phyloP scores from a whole-genome alignment of 2,113 vertebrate species.

The Oriolus oriolus region DNA sequence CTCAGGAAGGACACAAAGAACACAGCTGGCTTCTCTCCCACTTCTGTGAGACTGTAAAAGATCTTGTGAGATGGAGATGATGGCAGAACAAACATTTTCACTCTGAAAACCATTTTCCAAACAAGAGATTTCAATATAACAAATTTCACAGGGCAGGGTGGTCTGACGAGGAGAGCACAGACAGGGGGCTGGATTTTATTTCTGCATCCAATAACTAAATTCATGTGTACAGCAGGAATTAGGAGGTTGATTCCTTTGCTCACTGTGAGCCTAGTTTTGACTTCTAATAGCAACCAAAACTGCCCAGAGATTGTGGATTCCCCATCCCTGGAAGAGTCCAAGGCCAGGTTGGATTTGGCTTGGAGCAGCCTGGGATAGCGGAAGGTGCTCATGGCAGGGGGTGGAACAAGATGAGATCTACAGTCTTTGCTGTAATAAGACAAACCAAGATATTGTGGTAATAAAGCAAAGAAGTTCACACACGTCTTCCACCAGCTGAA shows the following conservation, averaged over 20 bases:
- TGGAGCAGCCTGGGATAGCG: not conserved
- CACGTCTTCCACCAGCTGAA: not conserved
- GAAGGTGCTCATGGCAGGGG: not conserved
- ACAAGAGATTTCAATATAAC: not conserved
- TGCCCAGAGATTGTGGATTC: not conserved
- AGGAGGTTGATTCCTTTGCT: not conserved
- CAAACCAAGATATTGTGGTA: not conserved
- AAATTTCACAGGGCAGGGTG: not conserved
- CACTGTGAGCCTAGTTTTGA: not conserved
- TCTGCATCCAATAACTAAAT: not conserved
- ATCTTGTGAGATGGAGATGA: not conserved
- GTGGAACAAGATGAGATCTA: not conserved
- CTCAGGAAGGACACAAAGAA: accelerated
- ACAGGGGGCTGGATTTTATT: not conserved
- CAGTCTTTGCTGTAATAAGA: not conserved
- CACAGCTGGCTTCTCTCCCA: not conserved
- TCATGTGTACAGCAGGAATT: not conserved
- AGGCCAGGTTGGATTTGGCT: not conserved
- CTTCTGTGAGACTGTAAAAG: not conserved
- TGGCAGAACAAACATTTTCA: not conserved
- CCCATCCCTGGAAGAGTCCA: not conserved
- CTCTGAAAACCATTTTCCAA: not conserved
- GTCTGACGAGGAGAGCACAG: not conserved
- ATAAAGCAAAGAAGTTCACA: not conserved
- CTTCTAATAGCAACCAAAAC: not conserved